Conservation (phyloP, 2,888 invertebrate genomes). For the Dryococelus australis region DNA sequence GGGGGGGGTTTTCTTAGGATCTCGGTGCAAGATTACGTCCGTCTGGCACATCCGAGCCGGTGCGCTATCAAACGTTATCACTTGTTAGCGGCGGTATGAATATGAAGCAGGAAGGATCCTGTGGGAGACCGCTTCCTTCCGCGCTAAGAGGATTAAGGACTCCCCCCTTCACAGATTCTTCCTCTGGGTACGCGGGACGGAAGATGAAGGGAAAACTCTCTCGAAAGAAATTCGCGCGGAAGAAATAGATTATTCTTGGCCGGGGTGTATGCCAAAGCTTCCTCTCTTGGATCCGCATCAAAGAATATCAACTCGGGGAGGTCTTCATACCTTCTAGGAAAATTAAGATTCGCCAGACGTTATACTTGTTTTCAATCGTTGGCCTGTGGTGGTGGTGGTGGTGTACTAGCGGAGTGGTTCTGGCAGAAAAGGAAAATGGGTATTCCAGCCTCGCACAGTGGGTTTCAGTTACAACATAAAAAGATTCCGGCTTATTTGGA, state of each 20-base stretch:
- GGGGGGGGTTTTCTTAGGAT: too few relatives aligned
- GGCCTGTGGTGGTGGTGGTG: too few relatives aligned
- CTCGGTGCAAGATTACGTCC: too few relatives aligned
- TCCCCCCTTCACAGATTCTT: background rate
- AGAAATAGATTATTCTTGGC: background rate
- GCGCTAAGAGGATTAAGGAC: background rate
- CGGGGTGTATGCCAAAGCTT: background rate
- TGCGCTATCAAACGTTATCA: background rate
- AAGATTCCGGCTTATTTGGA: too few relatives aligned
- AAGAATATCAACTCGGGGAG: background rate
- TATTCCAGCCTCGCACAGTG: too few relatives aligned
- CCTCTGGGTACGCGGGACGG: too few relatives aligned
- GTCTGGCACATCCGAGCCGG: background rate
- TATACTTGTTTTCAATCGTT: background rate
- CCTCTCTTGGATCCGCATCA: background rate
- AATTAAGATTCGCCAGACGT: background rate
- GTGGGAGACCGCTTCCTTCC: background rate
- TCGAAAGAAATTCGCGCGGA: background rate
- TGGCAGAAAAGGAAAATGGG: too few relatives aligned
- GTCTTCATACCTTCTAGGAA: background rate
- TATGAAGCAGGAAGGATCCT: background rate
- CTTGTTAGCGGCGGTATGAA: constrained; percentile 7
- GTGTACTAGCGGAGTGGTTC: too few relatives aligned
- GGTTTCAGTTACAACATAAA: too few relatives aligned
- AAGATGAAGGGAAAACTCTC: background rate